Evolutionary conservation across 2,113 vertebrate species (phyloP), one percentile per base, ranked within the genome.

Genomic region (Chloropsis hardwickii): DNA sequence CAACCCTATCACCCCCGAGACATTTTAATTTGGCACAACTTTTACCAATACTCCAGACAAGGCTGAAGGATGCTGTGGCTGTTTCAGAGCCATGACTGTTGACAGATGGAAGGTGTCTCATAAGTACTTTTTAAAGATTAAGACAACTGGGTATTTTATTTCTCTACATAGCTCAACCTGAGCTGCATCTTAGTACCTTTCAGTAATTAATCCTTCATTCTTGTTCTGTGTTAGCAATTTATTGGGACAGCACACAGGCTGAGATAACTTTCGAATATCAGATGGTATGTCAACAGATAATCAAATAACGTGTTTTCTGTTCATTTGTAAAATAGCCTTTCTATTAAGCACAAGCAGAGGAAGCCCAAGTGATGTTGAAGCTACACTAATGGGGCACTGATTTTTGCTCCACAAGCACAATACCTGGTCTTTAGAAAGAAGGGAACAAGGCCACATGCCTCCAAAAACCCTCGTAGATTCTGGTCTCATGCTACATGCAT

Each of bases 1-100:
- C 20, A 42, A n/a, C 4, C 2, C 4, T 53, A 1, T 2, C 5
- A 27, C 27, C 2, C 14, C 22, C 24, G 50, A 29, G 5, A 71
- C 5, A 11, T 37, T 58, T 17, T 27, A 35, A 5, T 33, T 66
- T 29, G 11, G 23, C 33, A 73, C 21, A 60, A 20, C 21, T 29
- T 84, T 79, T 58, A 50, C 23, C 67, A 77, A 6, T 53, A 47
- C 3, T 56, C 14, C 25, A 82, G 28, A 50, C 3, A 66, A 62
- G 21, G 5, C 1, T 6, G 22, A 81, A 69, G 67, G 47, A 74
- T 39, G 28, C 11, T 29, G 13, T 9, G 11, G 23, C 39, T 86
- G 12, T 27, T 54, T 88, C 56, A 51, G 35, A 92, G 31, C 40
- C 76, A 45, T 5, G 3, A 53, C 25, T 58, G 42, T 21, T 91